Base-by-base conservation (phyloP, 37 sponge, comb jelly and placozoan genomes). In the Aphrocallistes beatrix region DNA sequence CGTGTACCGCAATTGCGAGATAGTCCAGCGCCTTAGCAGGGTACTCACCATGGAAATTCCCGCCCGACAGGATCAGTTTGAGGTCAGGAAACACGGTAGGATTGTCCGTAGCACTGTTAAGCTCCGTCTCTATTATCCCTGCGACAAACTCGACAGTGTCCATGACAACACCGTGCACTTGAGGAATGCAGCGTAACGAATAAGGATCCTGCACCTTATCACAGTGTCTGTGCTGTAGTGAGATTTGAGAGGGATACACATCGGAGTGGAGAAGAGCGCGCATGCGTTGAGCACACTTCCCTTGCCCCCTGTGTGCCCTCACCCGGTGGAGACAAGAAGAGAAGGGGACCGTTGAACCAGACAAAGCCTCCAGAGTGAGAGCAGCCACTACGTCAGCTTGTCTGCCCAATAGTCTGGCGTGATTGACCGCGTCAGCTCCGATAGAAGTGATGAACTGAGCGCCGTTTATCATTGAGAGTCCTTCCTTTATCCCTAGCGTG, bases 11-110 rank as follows among this genome's bases (percentile, higher is more conserved):
- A 36, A 97, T 97, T 36, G 95, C 93, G 36, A 97, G 91, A 37
- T 95, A 97, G 88, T 97, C 99, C 86, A 97, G 60, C 0, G 87
- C 93, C 90, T 97, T 97, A 25, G 99, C 99, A 30, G 99, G 99
- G 84, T 97, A 97, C 51, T 97, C 95, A 36, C 99, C 99, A 82
- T 97, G 99, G 89, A 97, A 97, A 83, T 97, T 95, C 1, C 99
- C 99, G 51, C 94, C 93, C 36, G 92, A 93, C 19, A 97, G 88
- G 42, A 91, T 87, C 82, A 89, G 91, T 37, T 82, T 75, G 38
- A 89, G 51, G 3, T 88, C 85, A 19, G 89, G 82, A 28, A 96
- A 40, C 36, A 96, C 92, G 83, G 91, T 89, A 13, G 98, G 98
- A 83, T 97, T 97, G 81, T 97, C 98, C 28, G 91, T 92, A 13